phyloP scores from a whole-genome alignment of 2,888 invertebrate genomes.

The Alitta virens region DNA sequence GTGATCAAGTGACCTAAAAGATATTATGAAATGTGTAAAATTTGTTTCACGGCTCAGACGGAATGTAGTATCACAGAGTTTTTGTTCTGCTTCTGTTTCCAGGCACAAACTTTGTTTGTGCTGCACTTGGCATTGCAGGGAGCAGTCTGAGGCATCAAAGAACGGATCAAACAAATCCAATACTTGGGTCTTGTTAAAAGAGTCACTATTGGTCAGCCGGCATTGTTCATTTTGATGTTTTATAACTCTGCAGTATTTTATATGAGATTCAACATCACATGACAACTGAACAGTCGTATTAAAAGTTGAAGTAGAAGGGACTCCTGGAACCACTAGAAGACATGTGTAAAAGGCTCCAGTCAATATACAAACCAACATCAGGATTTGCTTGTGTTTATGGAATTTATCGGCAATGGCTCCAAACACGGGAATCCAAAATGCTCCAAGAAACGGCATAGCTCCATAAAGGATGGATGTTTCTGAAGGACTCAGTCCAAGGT shows the following conservation, averaged over 20 bases:
- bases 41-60: constrained; percentile 4
- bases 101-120: background rate
- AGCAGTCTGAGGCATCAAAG: constrained; percentile 5
- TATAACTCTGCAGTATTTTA: constrained; percentile 9
- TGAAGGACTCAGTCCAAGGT: constrained; percentile 70
- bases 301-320: constrained; percentile 1
- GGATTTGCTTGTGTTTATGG: constrained; percentile 78
- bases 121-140: background rate
- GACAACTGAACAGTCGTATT: background rate
- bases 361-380: constrained; percentile 73
- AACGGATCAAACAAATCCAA: background rate
- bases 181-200: background rate
- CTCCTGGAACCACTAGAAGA: constrained; percentile 62
- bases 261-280: background rate
- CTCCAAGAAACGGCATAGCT: constrained; percentile 75
- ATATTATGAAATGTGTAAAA: constrained; percentile 1
- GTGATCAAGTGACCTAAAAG: too few species aligned
- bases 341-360: constrained; percentile 79
- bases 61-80: constrained; percentile 10
- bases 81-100: background rate
- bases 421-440: constrained; percentile 74
- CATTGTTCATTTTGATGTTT: background rate
- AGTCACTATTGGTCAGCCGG: background rate
- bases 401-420: constrained; percentile 77
- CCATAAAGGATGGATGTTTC: constrained; percentile 78